Evolutionary conservation across 2,888 invertebrate species (phyloP).

Genomic region (Chalcosyrphus nemorum): DNA sequence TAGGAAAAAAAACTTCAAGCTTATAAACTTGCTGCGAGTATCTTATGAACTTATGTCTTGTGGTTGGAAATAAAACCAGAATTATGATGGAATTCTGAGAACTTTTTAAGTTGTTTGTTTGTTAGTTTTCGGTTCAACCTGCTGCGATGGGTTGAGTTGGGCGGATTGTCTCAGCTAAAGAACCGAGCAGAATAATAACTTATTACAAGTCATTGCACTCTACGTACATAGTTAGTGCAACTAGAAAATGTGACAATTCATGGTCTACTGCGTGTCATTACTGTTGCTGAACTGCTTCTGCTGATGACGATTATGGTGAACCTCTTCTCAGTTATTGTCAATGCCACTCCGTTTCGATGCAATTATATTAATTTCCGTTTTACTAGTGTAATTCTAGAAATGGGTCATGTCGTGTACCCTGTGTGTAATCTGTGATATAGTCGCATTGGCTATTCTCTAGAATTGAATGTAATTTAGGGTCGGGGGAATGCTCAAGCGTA

Average conservation of each 20-base stretch:
- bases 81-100: slow-evolving; percentile 44
- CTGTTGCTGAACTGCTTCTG: not conserved
- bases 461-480: not conserved
- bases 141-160: not conserved
- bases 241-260: slow-evolving; percentile 50
- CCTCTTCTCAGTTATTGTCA: slow-evolving; percentile 7
- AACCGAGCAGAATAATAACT: slow-evolving; percentile 5
- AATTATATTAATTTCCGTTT: slow-evolving; percentile 66
- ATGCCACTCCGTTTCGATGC: slow-evolving; percentile 50
- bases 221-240: slow-evolving; percentile 17
- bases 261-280: slow-evolving; percentile 52
- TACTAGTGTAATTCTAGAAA: slow-evolving; percentile 31
- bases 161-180: not conserved
- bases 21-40: not conserved
- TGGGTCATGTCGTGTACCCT: slow-evolving; percentile 39
- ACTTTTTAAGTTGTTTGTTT: slow-evolving; percentile 1
- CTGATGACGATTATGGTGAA: not conserved
- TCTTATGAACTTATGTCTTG: slow-evolving; percentile 4
- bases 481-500: not conserved
- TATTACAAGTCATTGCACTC: slow-evolving; percentile 58
- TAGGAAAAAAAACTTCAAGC: not conserved
- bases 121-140: slow-evolving; percentile 6
- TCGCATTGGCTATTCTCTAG: not conserved
- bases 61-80: slow-evolving; percentile 21
- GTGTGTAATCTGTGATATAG: slow-evolving; percentile 8